phyloP scores from a whole-genome alignment of 2,113 vertebrate species.

The Ciconia stormi region DNA sequence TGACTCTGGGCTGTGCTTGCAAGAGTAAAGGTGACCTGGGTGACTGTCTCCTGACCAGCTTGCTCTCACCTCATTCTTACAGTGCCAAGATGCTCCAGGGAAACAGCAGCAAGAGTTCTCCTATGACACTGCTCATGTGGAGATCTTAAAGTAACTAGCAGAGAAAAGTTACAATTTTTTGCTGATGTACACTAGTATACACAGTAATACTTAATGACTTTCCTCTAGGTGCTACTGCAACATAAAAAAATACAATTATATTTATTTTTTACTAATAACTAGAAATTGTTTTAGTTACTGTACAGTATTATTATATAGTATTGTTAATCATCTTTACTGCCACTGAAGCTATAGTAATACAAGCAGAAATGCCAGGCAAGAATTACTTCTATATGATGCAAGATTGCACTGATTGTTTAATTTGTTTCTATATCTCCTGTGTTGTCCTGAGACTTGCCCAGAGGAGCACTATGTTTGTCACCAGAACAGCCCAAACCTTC shows the following conservation, averaged over 20 bases:
- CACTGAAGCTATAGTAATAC: not conserved
- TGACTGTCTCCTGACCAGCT: not conserved
- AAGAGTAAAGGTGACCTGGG: not conserved
- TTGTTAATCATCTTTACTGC: not conserved
- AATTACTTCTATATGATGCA: not conserved
- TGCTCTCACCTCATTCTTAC: not conserved
- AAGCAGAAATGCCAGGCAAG: not conserved
- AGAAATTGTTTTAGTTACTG: not conserved
- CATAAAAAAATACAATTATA: not conserved
- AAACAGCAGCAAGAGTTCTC: not conserved
- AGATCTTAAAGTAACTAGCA: not conserved
- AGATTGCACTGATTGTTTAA: not conserved
- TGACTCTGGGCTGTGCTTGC: not conserved
- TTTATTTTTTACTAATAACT: not conserved
- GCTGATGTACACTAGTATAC: not conserved
- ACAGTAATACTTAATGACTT: not conserved
- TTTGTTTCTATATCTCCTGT: not conserved
- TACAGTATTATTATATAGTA: not conserved
- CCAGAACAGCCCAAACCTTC: not conserved
- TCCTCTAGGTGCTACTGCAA: slow-evolving; percentile 37
- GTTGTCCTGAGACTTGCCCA: not conserved
- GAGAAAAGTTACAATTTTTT: not conserved
- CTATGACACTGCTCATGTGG: not conserved
- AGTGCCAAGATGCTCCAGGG: not conserved
- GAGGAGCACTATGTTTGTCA: not conserved